These are phyloP conservation scores for Microplitis manilae DNA, from an alignment of 2,888 invertebrate genomes.

Conservation along the genomic window DNA sequence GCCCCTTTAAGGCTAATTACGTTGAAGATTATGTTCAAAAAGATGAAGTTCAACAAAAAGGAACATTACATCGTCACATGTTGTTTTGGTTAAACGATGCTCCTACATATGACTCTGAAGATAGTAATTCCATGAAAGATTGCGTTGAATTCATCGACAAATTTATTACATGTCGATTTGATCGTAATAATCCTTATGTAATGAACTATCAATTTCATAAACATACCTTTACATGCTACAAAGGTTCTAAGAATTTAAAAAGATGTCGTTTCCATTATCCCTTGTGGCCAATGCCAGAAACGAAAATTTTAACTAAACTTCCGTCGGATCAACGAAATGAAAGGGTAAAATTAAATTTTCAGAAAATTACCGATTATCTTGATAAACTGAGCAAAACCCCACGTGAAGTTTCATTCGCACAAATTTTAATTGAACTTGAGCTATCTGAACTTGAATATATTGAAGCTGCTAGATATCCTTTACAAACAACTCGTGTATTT, in stretches of 20 bases:
- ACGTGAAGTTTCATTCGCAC: too few relatives aligned
- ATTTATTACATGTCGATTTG: conserved; percentile 14
- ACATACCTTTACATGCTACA: too few relatives aligned
- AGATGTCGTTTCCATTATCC: too few relatives aligned
- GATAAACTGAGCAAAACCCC: neutral
- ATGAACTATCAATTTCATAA: conserved; percentile 5
- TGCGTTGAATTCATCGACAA: conserved; percentile 8
- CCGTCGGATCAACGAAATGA: neutral
- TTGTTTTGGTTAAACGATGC: neutral
- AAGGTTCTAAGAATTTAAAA: too few relatives aligned
- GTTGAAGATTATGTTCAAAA: neutral
- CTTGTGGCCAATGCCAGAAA: neutral
- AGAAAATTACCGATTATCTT: neutral
- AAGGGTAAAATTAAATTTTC: neutral
- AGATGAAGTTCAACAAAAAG: neutral
- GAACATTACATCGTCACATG: neutral
- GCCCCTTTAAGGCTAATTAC: neutral
- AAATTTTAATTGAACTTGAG: too few relatives aligned
- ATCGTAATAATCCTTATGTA: neutral
- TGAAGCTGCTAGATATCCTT: too few relatives aligned
- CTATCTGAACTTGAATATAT: too few relatives aligned
- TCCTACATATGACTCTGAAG: neutral
- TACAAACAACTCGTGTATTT: too few relatives aligned
- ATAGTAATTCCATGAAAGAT: neutral
- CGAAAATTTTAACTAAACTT: neutral